Conservation (phyloP, 2,113 vertebrate genomes). For the Caloenas nicobarica region DNA sequence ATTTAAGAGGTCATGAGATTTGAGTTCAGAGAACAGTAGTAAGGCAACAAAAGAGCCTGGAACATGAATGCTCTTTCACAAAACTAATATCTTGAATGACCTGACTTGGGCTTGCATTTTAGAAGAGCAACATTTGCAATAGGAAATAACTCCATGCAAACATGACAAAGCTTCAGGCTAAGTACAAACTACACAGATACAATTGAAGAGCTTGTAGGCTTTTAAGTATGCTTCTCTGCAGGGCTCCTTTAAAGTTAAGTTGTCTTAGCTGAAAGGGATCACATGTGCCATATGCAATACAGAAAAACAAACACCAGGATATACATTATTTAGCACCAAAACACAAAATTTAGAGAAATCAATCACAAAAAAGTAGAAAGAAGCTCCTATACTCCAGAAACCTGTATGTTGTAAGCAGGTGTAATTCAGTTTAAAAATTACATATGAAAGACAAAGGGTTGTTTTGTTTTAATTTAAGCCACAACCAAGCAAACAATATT, state of each 20-base stretch:
- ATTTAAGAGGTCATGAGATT: neutral
- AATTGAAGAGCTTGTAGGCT: neutral
- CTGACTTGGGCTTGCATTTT: neutral
- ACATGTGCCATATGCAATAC: neutral
- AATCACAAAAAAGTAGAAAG: neutral
- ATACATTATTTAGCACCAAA: neutral
- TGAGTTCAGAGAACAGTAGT: neutral
- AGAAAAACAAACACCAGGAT: neutral
- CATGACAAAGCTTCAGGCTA: neutral
- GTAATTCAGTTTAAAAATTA: neutral
- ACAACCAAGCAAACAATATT: neutral
- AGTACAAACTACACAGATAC: neutral
- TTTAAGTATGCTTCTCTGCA: neutral
- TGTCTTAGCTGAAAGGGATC: neutral
- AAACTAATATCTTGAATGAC: neutral
- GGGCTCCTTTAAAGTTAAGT: neutral
- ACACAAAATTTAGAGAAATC: neutral
- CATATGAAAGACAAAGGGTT: neutral
- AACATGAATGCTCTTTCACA: neutral
- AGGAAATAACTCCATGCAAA: neutral
- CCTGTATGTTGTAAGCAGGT: neutral
- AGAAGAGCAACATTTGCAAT: neutral
- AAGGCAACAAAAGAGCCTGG: neutral
- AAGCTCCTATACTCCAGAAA: neutral
- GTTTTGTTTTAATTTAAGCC: neutral